Conservation (phyloP, 2,797 vertebrate species). For the Malacoraja senta region DNA sequence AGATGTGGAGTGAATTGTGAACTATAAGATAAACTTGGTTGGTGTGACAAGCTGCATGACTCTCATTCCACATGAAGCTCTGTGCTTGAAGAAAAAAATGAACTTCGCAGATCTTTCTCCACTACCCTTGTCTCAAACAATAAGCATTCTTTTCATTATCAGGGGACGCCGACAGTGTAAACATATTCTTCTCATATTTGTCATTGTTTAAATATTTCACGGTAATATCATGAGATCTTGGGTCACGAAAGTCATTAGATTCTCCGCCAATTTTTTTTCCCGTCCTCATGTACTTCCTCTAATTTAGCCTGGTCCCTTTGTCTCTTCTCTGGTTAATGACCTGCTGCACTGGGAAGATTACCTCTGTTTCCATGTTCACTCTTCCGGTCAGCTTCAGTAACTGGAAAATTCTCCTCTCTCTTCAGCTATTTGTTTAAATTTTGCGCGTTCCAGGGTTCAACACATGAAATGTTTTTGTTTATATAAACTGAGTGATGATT, state of each 20-base stretch:
- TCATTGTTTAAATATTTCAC: neutral
- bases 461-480: neutral
- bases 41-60: neutral
- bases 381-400: neutral
- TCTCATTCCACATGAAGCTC: neutral
- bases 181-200: neutral
- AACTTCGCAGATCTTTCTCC: neutral
- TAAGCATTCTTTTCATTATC: neutral
- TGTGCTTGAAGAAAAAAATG: neutral
- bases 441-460: neutral
- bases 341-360: neutral
- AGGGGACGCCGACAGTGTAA: neutral
- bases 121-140: neutral
- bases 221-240: neutral
- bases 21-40: neutral
- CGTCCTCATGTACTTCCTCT: neutral
- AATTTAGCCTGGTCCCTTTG: neutral
- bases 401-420: neutral
- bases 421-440: neutral
- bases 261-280: neutral
- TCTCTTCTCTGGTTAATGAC: neutral
- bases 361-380: neutral
- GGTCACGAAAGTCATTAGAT: neutral
- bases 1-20: neutral
- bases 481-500: neutral